These are phyloP conservation scores for Poliocrania exsul DNA, from an alignment of 2,797 vertebrate species.

Conservation along the genomic window DNA sequence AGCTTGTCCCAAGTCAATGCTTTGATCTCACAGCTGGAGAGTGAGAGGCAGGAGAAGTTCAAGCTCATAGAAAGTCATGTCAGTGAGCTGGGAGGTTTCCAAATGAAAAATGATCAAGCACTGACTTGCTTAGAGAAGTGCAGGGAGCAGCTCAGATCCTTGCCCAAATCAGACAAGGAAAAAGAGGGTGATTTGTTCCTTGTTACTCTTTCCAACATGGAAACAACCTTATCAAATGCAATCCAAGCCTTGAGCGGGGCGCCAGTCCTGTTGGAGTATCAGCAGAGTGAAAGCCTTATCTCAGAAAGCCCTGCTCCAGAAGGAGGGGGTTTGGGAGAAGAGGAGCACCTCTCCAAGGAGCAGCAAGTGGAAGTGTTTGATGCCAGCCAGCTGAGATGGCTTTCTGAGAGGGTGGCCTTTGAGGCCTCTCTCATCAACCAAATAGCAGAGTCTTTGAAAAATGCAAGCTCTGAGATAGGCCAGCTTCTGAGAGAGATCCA, in stretches of 20 bases:
- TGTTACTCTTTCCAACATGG: slow-evolving; percentile 61
- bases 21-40: slow-evolving; percentile 81
- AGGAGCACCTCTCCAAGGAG: not conserved
- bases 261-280: not conserved
- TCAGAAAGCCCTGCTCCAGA: not conserved
- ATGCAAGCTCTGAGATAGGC: slow-evolving; percentile 82
- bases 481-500: slow-evolving; percentile 82
- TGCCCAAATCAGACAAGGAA: slow-evolving; percentile 73
- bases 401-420: slow-evolving; percentile 87
- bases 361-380: slow-evolving; percentile 62
- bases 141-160: slow-evolving; percentile 81
- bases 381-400: slow-evolving; percentile 77
- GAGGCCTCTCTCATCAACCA: slow-evolving; percentile 89
- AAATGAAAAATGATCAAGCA: slow-evolving; percentile 82
- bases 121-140: slow-evolving; percentile 86
- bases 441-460: slow-evolving; percentile 88
- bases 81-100: slow-evolving; percentile 73
- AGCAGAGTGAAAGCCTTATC: not conserved
- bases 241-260: slow-evolving; percentile 52
- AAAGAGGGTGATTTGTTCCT: slow-evolving; percentile 47
- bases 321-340: not conserved
- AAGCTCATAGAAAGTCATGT: slow-evolving; percentile 73
- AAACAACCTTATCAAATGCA: slow-evolving; percentile 50
- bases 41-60: slow-evolving; percentile 79
- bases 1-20: slow-evolving; percentile 79